Base-by-base conservation (phyloP, 2,888 invertebrate genomes). In the Melieria picta region DNA sequence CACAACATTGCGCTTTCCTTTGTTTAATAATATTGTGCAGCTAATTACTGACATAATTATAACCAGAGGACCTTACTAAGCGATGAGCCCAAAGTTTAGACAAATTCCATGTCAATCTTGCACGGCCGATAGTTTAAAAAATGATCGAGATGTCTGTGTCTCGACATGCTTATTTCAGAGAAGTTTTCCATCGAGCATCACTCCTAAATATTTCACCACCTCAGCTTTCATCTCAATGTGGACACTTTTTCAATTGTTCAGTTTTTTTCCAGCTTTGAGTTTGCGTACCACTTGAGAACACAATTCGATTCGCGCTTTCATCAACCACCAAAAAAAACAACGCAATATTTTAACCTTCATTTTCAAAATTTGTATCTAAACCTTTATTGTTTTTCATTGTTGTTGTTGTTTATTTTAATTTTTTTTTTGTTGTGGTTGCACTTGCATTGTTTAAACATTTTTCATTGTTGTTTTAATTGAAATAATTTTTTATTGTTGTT, bases 341-440 rank as follows among this genome's bases (percentile, higher is more conserved):
- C 30, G 30, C 30, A 30, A 30, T 30, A 77, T 78, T 80, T 79
- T 79, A 83, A 82, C 81, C 81, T 83, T 82, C 81, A 82, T 83
- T 85, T 30, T 85, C 83, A 85, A 85, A 85, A 85, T 85, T 85
- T 85, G 85, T 85, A 85, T 85, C 85, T 85, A 85, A 85, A 85
- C 84, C 84, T 85, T 85, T 85, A 85, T 85, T 85, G 83, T 84
- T 84, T 81, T 57, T 62, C 57, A 52, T 5, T 69, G 58, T 58
- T 47, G 7, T 48, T 64, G 42, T 57, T 72, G 52, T 58, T 72
- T 69, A 57, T 65, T 46, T 52, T 10, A 48, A 10, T 52, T 30
- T 50, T 50, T 50, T 50, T 50, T 50, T 50, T 50, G 11, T 9
- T 52, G 6, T 52, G 11, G 11, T 9, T 52, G 52, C 13, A 7